Conservation (phyloP, 2,888 invertebrate genomes). For the Entomobrya proxima region DNA sequence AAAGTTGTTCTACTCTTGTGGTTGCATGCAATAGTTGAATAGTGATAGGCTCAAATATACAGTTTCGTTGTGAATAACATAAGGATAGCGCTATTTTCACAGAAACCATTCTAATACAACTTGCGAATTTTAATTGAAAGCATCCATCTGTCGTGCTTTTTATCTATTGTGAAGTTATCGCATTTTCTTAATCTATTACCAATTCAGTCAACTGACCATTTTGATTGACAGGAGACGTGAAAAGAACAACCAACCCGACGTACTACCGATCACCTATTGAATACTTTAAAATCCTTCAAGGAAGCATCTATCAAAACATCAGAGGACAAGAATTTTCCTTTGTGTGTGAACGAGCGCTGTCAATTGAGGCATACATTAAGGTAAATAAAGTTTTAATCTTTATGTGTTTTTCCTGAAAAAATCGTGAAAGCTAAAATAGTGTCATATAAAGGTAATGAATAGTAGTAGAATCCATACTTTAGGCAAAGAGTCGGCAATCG, state of each 20-base stretch:
- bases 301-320: conserved; percentile 59
- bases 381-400: conserved; percentile 74
- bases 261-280: conserved; percentile 78
- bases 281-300: conserved; percentile 77
- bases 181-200: neutral
- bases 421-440: neutral
- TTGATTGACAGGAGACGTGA: conserved; percentile 75
- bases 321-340: conserved; percentile 72
- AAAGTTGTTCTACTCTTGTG: too few relatives aligned
- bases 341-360: conserved; percentile 74
- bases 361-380: conserved; percentile 78
- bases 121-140: too few relatives aligned
- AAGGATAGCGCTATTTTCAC: too few relatives aligned
- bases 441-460: neutral
- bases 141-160: too few relatives aligned
- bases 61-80: too few relatives aligned
- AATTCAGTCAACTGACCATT: neutral
- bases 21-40: too few relatives aligned
- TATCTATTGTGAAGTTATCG: neutral
- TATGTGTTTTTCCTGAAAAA: neutral
- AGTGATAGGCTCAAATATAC: too few relatives aligned
- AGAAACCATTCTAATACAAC: too few relatives aligned
- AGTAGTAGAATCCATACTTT: too few relatives aligned
- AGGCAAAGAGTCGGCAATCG: too few relatives aligned
- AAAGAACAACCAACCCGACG: conserved; percentile 76